Conservation (phyloP, 2,888 invertebrate species). For the Deilephila elpenor region DNA sequence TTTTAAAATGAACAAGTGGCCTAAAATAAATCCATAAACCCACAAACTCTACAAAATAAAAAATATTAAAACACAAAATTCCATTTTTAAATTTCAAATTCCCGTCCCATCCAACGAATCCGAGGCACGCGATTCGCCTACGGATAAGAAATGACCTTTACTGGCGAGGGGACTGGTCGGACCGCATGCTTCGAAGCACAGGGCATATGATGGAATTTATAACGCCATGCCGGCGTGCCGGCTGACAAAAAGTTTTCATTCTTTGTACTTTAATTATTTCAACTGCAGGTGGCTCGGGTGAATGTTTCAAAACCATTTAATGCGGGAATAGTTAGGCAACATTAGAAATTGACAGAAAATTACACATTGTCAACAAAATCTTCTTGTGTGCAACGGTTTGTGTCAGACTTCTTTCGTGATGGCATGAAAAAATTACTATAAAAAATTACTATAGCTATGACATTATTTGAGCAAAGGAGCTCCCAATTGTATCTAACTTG, state of each 20-base stretch:
- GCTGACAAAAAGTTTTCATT: conserved; percentile 36
- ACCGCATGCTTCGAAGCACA: conserved; percentile 70
- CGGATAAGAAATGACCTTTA: conserved; percentile 77
- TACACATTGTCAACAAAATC: no score
- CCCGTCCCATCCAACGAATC: conserved; percentile 44
- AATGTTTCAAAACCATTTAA: background rate
- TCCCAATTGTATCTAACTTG: background rate
- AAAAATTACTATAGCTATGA: no score
- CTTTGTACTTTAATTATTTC: conserved; percentile 11
- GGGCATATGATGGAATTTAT: conserved; percentile 63
- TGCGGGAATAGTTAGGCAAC: background rate
- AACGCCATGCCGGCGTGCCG: conserved; percentile 49
- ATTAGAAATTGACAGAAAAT: no score
- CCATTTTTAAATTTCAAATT: conserved; percentile 40
- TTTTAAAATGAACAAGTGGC: no score
- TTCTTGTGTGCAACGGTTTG: no score
- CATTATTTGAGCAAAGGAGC: no score
- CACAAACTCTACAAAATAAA: no score
- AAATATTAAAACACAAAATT: background rate
- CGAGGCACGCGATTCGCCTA: conserved; percentile 69
- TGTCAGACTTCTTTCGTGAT: no score
- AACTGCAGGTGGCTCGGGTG: background rate
- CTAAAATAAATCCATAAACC: no score
- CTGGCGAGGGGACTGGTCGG: conserved; percentile 70
- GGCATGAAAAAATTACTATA: no score